Conservation (phyloP, 1,140 invertebrate species). For the Drosophila ohnishii region DNA sequence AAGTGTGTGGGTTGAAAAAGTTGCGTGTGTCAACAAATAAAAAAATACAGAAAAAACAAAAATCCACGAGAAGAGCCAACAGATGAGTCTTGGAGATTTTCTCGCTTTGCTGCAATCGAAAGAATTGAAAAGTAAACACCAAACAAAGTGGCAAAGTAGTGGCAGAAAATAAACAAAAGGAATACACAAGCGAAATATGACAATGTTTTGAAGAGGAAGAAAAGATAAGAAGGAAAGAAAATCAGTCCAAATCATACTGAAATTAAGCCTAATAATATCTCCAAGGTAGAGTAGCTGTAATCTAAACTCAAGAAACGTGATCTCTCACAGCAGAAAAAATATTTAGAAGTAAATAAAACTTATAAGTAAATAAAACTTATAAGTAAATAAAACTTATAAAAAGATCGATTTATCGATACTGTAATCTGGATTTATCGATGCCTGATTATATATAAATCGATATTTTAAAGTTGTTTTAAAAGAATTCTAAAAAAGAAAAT, state of each 20-base stretch:
- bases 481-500: no score
- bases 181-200: constrained; percentile 6
- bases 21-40: constrained; percentile 46
- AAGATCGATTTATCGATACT: no score
- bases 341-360: no score
- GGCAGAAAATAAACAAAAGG: constrained; percentile 9
- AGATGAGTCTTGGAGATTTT: constrained; percentile 6
- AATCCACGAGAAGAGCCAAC: not conserved
- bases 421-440: no score
- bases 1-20: constrained; percentile 30
- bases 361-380: no score
- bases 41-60: not conserved
- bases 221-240: not conserved
- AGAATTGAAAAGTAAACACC: constrained; percentile 34
- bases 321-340: no score
- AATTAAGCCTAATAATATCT: constrained; percentile 29
- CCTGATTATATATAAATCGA: no score
- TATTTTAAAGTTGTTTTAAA: no score
- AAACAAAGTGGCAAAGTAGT: constrained; percentile 33
- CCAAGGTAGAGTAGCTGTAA: not conserved
- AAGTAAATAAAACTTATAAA: no score
- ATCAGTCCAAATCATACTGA: constrained; percentile 25
- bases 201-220: constrained; percentile 4
- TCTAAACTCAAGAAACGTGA: constrained; percentile 19
- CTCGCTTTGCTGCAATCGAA: constrained; percentile 14